Base-by-base conservation (phyloP, 1,140 invertebrate genomes). In the Galendromus occidentalis region DNA sequence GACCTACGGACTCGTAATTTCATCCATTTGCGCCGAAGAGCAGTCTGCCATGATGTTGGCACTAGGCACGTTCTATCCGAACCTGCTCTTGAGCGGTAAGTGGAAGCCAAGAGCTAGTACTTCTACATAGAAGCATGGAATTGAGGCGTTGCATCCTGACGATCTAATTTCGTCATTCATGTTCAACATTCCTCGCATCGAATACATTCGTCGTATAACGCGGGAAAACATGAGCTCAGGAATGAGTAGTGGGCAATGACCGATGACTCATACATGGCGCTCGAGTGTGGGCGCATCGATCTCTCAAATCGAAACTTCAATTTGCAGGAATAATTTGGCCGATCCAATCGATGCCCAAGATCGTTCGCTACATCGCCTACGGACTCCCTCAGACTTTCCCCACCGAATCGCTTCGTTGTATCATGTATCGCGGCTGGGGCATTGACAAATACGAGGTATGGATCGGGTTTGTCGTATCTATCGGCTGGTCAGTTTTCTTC, bases 1-100 rank as follows among this genome's bases (percentile, higher is more conserved):
- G 91, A 86, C 85, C 68, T 91, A 92, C 71, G 86, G 90, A 70
- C 86, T 94, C 71, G 85, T 92, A 0, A 88, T 93, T 20, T 89
- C 91, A 0, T 85, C 85, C 30, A 76, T 85, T 1, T 91, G 88
- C 72, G 86, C 90, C 20, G 87, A 86, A 7, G 91, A 97, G 76
- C 82, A 87, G 66, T 89, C 87, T 7, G 91, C 91, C 0, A 94
- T 92, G 0, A 93, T 94, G 74, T 75, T 93, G 68, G 87, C 91
- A 0, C 81, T 96, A 73, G 91, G 91, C 2, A 89, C 86, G 4
- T 94, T 97, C 73, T 82, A 95, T 68, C 91, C 91, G 0, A 91
- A 91, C 72, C 82, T 96, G 12, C 81, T 93, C 78, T 75, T 93
- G 1, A 90, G 89, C 73, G 90, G 88, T 89, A 76, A 78, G 80